Percentiles rank a stretch among this genome's conserved stretches.
These are phyloP conservation scores for Platyscapa corneri DNA, from an alignment of 1,140 invertebrate genomes.

Conservation along the genomic window DNA sequence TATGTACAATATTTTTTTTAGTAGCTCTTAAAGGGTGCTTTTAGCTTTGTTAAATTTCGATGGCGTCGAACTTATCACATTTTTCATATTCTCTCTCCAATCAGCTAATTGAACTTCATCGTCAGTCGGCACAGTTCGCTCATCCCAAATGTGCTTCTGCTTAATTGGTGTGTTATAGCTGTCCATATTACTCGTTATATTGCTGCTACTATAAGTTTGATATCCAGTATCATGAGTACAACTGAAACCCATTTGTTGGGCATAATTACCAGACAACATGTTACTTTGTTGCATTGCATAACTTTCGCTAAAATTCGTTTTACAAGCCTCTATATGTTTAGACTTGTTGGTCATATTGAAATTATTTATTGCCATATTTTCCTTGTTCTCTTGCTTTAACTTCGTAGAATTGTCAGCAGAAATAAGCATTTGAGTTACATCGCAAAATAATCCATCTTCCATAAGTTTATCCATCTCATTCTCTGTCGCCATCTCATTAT, in stretches of 20 bases:
- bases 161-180: slow-evolving; percentile 58
- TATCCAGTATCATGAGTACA: slow-evolving; percentile 69
- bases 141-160: slow-evolving; percentile 56
- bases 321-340: slow-evolving; percentile 56
- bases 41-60: slow-evolving; percentile 58
- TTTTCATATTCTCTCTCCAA: slow-evolving; percentile 64
- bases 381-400: slow-evolving; percentile 48
- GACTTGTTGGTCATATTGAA: slow-evolving; percentile 39
- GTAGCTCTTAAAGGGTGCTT: background rate
- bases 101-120: slow-evolving; percentile 61
- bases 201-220: slow-evolving; percentile 67
- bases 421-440: slow-evolving; percentile 43
- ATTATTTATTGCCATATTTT: slow-evolving; percentile 42
- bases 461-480: slow-evolving; percentile 25
- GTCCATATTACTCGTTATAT: slow-evolving; percentile 56
- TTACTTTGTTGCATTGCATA: slow-evolving; percentile 60
- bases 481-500: slow-evolving; percentile 15
- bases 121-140: slow-evolving; percentile 55
- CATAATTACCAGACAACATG: slow-evolving; percentile 57
- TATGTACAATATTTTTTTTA: slow-evolving; percentile 25
- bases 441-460: slow-evolving; percentile 13
- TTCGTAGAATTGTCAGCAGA: slow-evolving; percentile 39
- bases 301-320: slow-evolving; percentile 58
- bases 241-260: slow-evolving; percentile 61
- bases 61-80: slow-evolving; percentile 69